A percentile compares a stretch with the other conserved stretches of the same genome.
Conservation (phyloP, 2,888 invertebrate genomes). For the Athripsodes cinereus region DNA sequence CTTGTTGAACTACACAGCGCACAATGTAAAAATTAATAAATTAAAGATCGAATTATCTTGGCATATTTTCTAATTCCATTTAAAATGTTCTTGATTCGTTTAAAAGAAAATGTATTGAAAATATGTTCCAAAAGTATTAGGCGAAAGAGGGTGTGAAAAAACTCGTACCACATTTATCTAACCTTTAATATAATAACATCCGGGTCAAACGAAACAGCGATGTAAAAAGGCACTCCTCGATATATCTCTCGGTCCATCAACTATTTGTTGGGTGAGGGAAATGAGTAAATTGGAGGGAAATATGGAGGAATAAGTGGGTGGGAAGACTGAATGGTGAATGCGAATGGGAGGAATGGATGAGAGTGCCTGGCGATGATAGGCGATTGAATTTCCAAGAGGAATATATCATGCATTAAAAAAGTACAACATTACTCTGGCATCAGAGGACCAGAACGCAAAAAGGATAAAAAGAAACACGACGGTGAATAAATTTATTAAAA, state of each 20-base stretch:
- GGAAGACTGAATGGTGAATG: not conserved
- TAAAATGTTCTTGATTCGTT: no score
- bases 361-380: constrained; percentile 5
- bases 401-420: not conserved
- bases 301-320: not conserved
- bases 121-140: not conserved
- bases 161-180: not conserved
- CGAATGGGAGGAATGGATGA: not conserved
- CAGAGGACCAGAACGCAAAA: not conserved
- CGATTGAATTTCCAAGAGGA: constrained; percentile 6
- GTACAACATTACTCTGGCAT: not conserved
- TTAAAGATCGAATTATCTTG: no score
- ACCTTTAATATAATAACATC: constrained; percentile 1
- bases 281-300: no score
- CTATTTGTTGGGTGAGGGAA: not conserved
- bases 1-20: no score
- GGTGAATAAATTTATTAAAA: not conserved
- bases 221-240: not conserved
- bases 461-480: not conserved
- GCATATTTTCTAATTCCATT: no score
- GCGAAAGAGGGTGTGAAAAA: not conserved
- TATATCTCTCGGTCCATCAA: not conserved
- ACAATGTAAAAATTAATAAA: no score
- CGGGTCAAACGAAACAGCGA: not conserved
- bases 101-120: no score